Base-by-base conservation (phyloP, 2,888 invertebrate species). In the Perdita meconis region DNA sequence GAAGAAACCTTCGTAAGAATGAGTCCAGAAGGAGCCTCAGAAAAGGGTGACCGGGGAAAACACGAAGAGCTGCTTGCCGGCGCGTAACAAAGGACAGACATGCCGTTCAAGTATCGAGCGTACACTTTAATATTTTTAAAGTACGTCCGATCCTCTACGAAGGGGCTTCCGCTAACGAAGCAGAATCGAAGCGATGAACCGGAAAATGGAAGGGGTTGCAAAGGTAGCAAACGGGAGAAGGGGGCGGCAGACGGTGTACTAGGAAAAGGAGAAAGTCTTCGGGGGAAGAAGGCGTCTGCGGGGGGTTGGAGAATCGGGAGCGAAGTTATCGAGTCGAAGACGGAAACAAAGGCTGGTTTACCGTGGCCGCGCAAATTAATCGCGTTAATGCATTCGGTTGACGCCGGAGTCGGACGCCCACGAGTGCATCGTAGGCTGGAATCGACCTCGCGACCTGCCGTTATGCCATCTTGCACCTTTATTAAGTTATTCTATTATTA, bases 81-180 rank as follows among this genome's bases (percentile, higher is more conserved):
- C 40, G 67, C 51, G 67, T 75, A 82, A 83, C 83, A 80, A 84
- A 82, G 70, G 60, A 80, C 68, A 75, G 61, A 73, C 55, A 55
- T 40, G 40, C 40, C 75, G 78, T 69, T 84, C 66, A 24, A 63
- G 72, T 65, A 73, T 59, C 66, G 63, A 65, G 70, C 73, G 63
- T 70, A 65, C 75, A 71, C 67, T 75, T 84, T 84, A 84, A 84
- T 84, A 84, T 84, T 78, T 78, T 84, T 84, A 72, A 84, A 82
- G 85, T 84, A 82, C 73, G 66, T 78, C 64, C 80, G 73, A 84
- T 84, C 71, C 80, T 75, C 66, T 75, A 59, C 63, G 65, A 75
- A 73, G 78, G 73, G 75, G 78, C 75, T 84, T 78, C 75, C 74
- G 80, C 82, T 84, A 85, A 84, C 81, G 84, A 84, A 84, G 84